These are phyloP conservation scores for Pseudorasbora parva DNA, from an alignment of 2,113 vertebrate species.

Conservation along the genomic window DNA sequence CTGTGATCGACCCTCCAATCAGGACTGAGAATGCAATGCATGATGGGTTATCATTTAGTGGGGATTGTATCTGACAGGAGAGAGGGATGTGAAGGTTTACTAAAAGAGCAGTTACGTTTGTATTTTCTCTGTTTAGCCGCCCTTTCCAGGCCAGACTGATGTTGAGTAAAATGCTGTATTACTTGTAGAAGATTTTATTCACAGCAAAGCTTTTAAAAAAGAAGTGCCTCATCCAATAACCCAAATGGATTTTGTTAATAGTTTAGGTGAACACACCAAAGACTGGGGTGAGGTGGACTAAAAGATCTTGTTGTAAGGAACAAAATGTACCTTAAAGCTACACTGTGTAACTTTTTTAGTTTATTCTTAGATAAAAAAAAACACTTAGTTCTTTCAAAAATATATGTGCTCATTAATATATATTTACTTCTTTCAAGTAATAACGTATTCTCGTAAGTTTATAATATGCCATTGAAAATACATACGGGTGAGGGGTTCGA, in stretches of 20 bases:
- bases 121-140: conserved; percentile 20
- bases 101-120: conserved; percentile 33
- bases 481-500: no score
- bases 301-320: not conserved
- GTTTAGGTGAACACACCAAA: not conserved
- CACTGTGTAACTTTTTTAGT: no score
- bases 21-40: conserved; percentile 6
- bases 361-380: no score
- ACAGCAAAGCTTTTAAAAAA: conserved; percentile 23
- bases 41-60: conserved; percentile 25
- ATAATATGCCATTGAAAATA: no score
- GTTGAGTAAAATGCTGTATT: conserved; percentile 22
- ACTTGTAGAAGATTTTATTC: conserved; percentile 19
- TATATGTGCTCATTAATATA: no score
- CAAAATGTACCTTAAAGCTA: conserved; percentile 3
- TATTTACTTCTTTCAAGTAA: no score
- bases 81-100: not conserved
- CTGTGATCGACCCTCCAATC: conserved; percentile 35
- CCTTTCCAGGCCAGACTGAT: not conserved
- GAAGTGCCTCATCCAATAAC: not conserved
- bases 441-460: no score
- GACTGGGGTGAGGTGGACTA: not conserved
- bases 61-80: conserved; percentile 18
- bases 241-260: conserved; percentile 14
- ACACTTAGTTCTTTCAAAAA: no score